Evolutionary conservation across 2,797 vertebrate species (phyloP), one percentile per base, ranked within the genome.

Genomic region (Pyrocephalus nanus): DNA sequence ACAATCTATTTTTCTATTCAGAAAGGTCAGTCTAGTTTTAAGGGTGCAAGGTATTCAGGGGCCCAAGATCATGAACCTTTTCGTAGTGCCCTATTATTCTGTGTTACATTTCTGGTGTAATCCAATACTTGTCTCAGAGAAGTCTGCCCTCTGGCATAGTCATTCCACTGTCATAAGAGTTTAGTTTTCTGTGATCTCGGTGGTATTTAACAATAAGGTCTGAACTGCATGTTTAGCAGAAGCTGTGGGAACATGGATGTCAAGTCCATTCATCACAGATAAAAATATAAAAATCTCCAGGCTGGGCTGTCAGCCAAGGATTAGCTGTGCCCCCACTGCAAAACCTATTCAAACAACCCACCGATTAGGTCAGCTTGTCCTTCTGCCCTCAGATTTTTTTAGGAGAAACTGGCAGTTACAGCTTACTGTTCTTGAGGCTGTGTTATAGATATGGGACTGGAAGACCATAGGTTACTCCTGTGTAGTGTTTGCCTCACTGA

Each of bases 221-320:
- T 94, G 92, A 96, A 94, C 95, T 94, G 90, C 85, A 73, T 92
- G 95, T 97, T 98, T 97, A 97, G 96, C 94, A 92, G 92, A 98
- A 97, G 97, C 96, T 97, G 92, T 94, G 92, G 95, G 93, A 97
- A 97, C 96, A 90, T 95, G 96, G 98, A 97, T 98, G 98, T 98
- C 97, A 98, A 98, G 94, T 97, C 97, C 97, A 98, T 98, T 98
- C 98, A 98, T 98, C 97, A 97, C 75, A 58, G 96, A 97, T 86
- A 82, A 98, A 97, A 97, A 97, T 86, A 54, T 75, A 96, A 95
- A 96, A 97, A 91, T 95, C 94, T 96, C 84, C 87, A 90, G 96
- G 93, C 96, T 96, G 92, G 93, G 95, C 96, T 97, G 97, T 97
- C 96, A 97, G 77, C 90, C 79, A 79, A 96, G 93, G 97, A 97